These are phyloP conservation scores for Calosoma granatense DNA, from an alignment of 1,140 invertebrate species.

Conservation along the genomic window DNA sequence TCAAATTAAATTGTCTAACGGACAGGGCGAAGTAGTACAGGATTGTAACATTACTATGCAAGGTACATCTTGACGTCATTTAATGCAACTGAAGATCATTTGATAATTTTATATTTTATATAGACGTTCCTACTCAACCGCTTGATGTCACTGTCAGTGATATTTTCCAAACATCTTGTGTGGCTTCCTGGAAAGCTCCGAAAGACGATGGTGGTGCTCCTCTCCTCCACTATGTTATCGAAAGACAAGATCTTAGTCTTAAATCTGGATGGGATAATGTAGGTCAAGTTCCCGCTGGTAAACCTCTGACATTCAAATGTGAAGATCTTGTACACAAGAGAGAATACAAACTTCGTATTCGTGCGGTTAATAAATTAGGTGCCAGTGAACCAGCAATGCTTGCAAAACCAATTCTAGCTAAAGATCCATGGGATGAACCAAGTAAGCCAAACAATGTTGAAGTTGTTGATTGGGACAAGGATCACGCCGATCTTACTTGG, in stretches of 20 bases:
- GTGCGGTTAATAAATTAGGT: constrained; percentile 86
- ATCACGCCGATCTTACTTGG: constrained; percentile 90
- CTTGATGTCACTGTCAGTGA: constrained; percentile 84
- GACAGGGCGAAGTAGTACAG: constrained; percentile 76
- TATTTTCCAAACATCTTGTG: constrained; percentile 84
- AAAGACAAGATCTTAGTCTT: constrained; percentile 83
- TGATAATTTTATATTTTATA: no score
- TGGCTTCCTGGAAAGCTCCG: constrained; percentile 83
- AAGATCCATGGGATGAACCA: constrained; percentile 97
- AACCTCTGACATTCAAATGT: constrained; percentile 69
- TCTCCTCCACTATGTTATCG: constrained; percentile 85
- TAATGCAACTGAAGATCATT: no score
- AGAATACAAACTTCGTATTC: constrained; percentile 91
- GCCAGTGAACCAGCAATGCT: constrained; percentile 80
- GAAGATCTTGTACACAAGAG: constrained; percentile 79
- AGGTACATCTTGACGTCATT: constrained; percentile 39
- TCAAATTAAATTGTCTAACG: constrained; percentile 77
- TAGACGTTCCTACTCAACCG: constrained; percentile 78
- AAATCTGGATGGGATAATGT: constrained; percentile 83
- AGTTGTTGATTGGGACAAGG: constrained; percentile 91
- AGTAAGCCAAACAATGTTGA: constrained; percentile 84
- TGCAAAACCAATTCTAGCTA: constrained; percentile 78
- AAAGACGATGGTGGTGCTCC: constrained; percentile 89
- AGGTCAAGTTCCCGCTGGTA: constrained; percentile 55
- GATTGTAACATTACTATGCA: constrained; percentile 80